Base-by-base conservation (phyloP, 2,797 vertebrate genomes). In the Euthynnus affinis region DNA sequence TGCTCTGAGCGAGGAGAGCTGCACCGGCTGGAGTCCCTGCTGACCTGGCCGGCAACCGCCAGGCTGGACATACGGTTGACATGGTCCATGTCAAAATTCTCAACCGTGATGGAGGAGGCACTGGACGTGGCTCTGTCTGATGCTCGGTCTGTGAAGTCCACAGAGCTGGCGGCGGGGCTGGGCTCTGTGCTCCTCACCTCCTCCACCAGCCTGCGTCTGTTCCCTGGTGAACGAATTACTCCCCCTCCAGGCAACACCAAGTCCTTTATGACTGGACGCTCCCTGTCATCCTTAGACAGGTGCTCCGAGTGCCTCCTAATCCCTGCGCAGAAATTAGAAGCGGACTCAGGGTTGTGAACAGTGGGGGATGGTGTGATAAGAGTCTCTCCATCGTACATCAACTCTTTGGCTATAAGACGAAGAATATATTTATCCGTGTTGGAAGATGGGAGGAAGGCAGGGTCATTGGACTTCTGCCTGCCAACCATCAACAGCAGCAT, bases 401-500 rank as follows among this genome's bases (percentile, higher is more conserved):
- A 84, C 70, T 98, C 96, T 89, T 94, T 96, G 64, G 94, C 87
- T 46, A 93, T 69, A 61, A 99, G 85, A n/a, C 89, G 94, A n/a
- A 98, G 93, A 71, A 94, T 77, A 23, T 97, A 99, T 85, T 96
- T 96, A 69, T 98, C 98, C 0, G 96, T 97, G 83, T 95, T 96
- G 3, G 98, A 97, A 22, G 97, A 96, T 0, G 97, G 96, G 61
- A 98, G 96, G 90, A 99, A 98, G 1, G 96, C 92, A 0, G 94
- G 93, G 25, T 99, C 97, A 4, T 49, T 94, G 75, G 96, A 92
- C 88, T 97, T 98, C 80, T 96, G 98, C 76, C 75, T 95, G 80
- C 98, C 98, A 63, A 98, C 95, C 92, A 98, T 95, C 82, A 99
- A 83, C 53, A 99, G 76, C 81, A 99, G 91, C 73, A 95, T 92